Conservation (phyloP, 2,888 invertebrate species). For the Cabera pusaria region DNA sequence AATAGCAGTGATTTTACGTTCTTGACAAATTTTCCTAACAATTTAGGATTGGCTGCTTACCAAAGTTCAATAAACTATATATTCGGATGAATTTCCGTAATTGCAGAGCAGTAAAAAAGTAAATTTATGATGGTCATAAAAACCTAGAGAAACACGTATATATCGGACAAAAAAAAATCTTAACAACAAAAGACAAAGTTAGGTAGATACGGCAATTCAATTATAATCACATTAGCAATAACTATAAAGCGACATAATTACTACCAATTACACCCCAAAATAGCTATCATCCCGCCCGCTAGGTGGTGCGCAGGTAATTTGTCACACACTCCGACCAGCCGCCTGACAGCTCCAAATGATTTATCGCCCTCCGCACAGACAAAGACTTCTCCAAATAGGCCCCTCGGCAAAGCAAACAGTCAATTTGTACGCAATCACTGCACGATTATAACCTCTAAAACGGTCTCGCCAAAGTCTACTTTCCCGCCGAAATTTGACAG, state of each 20-base stretch:
- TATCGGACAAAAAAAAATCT: no score
- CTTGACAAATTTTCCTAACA: no score
- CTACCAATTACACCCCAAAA: constrained; percentile 42
- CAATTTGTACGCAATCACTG: constrained; percentile 65
- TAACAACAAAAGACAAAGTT: no score
- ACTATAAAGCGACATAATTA: constrained; percentile 32
- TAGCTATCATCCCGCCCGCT: constrained; percentile 50
- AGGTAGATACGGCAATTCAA: no score
- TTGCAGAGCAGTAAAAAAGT: no score
- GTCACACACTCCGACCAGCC: constrained; percentile 68
- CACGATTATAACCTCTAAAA: constrained; percentile 61
- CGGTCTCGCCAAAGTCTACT: constrained; percentile 53
- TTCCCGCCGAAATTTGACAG: constrained; percentile 62
- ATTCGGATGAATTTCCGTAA: no score
- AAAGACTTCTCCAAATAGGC: constrained; percentile 73
- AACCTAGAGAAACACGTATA: no score
- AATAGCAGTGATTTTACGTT: no score
- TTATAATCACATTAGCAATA: constrained; percentile 14
- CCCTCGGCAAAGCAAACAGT: constrained; percentile 70
- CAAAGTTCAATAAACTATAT: no score
- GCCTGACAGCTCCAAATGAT: constrained; percentile 72
- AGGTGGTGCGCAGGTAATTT: constrained; percentile 70
- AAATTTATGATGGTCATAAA: no score
- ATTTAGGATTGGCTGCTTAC: no score
- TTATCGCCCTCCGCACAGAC: constrained; percentile 65